phyloP scores from a whole-genome alignment of 1,140 invertebrate species.

The Drosophila bocki region DNA sequence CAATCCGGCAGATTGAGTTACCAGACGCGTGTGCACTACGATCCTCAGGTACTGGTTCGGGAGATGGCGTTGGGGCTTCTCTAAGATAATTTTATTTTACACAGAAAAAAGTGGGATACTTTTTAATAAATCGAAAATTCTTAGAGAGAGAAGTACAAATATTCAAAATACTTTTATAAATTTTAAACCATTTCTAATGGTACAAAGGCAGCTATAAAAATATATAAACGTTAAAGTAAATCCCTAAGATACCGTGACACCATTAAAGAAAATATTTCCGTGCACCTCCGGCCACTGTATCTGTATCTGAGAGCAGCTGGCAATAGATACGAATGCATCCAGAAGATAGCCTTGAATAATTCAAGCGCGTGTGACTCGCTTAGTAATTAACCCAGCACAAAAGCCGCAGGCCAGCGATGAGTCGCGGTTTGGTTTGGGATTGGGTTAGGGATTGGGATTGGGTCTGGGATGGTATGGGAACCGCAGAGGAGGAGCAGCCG shows the following conservation, averaged over 20 bases:
- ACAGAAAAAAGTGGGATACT: not conserved
- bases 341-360: constrained; percentile 82
- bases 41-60: constrained; percentile 19
- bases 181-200: not conserved
- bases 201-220: not conserved
- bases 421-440: constrained; percentile 48
- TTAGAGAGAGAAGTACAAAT: not conserved
- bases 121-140: not conserved
- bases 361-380: constrained; percentile 82
- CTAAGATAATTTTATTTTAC: not conserved
- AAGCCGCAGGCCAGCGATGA: constrained; percentile 76
- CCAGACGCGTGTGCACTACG: constrained; percentile 22
- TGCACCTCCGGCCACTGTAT: constrained; percentile 28
- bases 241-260: not conserved
- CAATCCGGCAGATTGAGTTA: constrained; percentile 51
- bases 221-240: not conserved
- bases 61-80: constrained; percentile 31
- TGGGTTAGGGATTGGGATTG: constrained; percentile 23
- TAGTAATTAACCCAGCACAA: constrained; percentile 82
- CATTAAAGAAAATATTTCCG: not conserved
- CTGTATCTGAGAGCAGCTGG: constrained; percentile 53
- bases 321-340: constrained; percentile 62
- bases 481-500: not conserved
- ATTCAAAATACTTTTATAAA: not conserved
- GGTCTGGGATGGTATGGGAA: not conserved